Conservation (phyloP, 2,888 invertebrate species). For the Malthinus flaveolus region DNA sequence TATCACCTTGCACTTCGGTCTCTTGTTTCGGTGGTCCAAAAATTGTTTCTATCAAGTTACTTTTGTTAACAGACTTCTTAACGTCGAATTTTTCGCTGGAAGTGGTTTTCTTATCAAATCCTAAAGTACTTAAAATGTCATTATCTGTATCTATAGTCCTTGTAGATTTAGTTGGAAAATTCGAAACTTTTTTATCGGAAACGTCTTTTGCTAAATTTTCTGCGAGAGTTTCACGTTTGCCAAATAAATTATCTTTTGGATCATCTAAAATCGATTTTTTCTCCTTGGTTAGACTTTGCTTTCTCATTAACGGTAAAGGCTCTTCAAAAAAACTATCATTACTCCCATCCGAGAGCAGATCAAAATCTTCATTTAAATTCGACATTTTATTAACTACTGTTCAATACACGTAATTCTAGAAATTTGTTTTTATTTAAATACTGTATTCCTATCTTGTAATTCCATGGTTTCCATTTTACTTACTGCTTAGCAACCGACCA, state of each 20-base stretch:
- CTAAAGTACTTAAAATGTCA: slow-evolving; percentile 45
- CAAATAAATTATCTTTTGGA: slow-evolving; percentile 42
- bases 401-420: too few relatives aligned
- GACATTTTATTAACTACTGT: too few relatives aligned
- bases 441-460: too few relatives aligned
- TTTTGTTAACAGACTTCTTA: slow-evolving; percentile 36
- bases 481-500: too few relatives aligned
- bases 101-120: slow-evolving; percentile 33
- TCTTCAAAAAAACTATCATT: slow-evolving; percentile 75
- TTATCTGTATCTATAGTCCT: slow-evolving; percentile 43
- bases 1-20: slow-evolving; percentile 33
- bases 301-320: slow-evolving; percentile 51
- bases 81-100: slow-evolving; percentile 24
- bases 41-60: slow-evolving; percentile 47
- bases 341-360: slow-evolving; percentile 69
- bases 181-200: slow-evolving; percentile 19
- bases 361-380: slow-evolving; percentile 41
- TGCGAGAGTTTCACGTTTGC: slow-evolving; percentile 35
- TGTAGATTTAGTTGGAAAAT: background rate
- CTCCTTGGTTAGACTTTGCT: slow-evolving; percentile 41
- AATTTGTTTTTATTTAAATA: too few relatives aligned
- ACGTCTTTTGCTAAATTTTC: slow-evolving; percentile 44
- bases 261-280: slow-evolving; percentile 37
- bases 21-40: slow-evolving; percentile 39
- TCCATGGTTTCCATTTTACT: too few relatives aligned